A percentile compares a stretch with the other conserved stretches of the same genome.
These are phyloP conservation scores for Goniozus legneri DNA, from an alignment of 1,140 invertebrate species.

Conservation along the genomic window DNA sequence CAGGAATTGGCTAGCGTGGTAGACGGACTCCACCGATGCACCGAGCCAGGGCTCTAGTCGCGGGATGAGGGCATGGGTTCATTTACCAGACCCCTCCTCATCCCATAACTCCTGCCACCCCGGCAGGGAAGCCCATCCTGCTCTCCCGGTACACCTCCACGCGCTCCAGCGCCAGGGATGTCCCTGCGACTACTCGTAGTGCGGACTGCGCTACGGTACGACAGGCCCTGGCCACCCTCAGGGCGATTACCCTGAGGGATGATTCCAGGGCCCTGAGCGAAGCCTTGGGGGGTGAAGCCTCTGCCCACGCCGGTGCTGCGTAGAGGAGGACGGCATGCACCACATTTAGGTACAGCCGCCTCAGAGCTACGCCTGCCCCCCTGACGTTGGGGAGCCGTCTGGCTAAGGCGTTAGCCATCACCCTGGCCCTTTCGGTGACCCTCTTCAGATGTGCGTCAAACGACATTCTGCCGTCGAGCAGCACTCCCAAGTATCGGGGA, in stretches of 20 bases:
- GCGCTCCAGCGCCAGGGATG: not conserved
- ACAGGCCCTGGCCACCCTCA: not conserved
- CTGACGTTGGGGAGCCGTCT: not conserved
- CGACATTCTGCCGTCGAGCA: not conserved
- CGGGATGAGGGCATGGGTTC: too few relatives aligned
- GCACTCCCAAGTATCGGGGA: not conserved
- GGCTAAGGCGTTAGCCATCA: not conserved
- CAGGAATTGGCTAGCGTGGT: too few relatives aligned
- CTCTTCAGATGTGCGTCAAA: not conserved
- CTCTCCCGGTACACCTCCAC: not conserved
- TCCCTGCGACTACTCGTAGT: not conserved
- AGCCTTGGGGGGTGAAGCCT: not conserved
- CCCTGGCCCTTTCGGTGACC: not conserved
- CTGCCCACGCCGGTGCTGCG: not conserved
- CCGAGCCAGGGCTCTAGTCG: too few relatives aligned
- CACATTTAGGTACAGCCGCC: not conserved
- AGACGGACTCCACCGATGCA: too few relatives aligned
- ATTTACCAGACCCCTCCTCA: too few relatives aligned
- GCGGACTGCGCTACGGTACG: too few relatives aligned
- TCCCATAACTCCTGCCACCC: too few relatives aligned
- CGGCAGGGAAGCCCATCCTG: not conserved
- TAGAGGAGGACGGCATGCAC: not conserved
- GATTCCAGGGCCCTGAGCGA: not conserved
- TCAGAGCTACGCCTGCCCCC: not conserved
- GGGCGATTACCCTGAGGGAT: not conserved